These are phyloP conservation scores for Alsophila aescularia DNA, from an alignment of 2,888 invertebrate genomes.

Conservation along the genomic window DNA sequence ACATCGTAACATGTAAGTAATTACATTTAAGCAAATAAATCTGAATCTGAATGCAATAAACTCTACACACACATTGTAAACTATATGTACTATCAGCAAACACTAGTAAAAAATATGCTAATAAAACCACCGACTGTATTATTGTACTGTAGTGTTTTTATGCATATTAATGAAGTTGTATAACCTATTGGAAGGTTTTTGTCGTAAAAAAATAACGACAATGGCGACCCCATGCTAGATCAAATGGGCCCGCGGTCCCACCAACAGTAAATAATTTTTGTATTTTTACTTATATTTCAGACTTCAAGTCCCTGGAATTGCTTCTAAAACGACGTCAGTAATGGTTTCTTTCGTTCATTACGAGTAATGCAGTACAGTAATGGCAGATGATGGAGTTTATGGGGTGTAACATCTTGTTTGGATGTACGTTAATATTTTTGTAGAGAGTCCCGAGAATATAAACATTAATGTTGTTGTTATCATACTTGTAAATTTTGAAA, in stretches of 20 bases:
- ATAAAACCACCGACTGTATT: too few species aligned
- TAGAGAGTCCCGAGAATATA: slow-evolving; percentile 4
- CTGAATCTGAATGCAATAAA: too few species aligned
- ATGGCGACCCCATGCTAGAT: slow-evolving; percentile 41
- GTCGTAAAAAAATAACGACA: not conserved
- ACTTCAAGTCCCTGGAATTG: slow-evolving; percentile 54
- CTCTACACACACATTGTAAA: too few species aligned
- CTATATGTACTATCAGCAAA: too few species aligned
- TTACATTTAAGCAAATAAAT: too few species aligned
- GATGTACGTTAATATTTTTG: slow-evolving; percentile 30
- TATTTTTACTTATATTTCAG: slow-evolving; percentile 60
- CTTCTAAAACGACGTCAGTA: slow-evolving; percentile 53
- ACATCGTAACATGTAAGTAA: too few species aligned
- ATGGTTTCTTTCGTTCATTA: slow-evolving; percentile 32
- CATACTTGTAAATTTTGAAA: not conserved
- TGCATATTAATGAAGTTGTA: too few species aligned
- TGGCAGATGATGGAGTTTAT: slow-evolving; percentile 27
- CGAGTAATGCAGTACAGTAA: slow-evolving; percentile 22
- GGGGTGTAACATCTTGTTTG: slow-evolving; percentile 33
- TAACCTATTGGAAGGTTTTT: not conserved
- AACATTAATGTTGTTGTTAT: slow-evolving; percentile 2
- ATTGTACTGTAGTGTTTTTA: too few species aligned
- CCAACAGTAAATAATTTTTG: slow-evolving; percentile 68
- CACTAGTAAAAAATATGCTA: too few species aligned
- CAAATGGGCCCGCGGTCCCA: slow-evolving; percentile 63